Evolutionary conservation across 2,797 vertebrate genomes (phyloP), one percentile per base, ranked within the genome.

Genomic region (Margarornis squamiger): DNA sequence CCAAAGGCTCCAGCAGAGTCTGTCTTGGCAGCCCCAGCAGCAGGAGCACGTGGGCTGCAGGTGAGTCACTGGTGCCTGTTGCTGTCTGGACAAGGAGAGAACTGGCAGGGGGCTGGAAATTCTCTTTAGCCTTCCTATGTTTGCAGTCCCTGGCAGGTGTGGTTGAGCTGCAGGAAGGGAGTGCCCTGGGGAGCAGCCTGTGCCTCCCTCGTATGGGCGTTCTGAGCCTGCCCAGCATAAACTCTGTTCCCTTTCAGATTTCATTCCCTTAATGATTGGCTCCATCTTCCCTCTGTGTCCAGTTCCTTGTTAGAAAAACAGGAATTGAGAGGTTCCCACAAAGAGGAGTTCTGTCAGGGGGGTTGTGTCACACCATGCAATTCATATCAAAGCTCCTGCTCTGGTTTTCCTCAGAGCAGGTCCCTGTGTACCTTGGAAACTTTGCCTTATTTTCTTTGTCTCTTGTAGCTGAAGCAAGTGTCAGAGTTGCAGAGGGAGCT

Each of bases 401-500:
- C 17, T 57, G 26, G 21, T 39, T 79, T 57, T 59, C 48, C 38
- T 62, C 38, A 12, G 23, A 70, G 71, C 63, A 73, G 43, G 18
- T 51, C 58, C 7, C 24, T 39, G 51, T 45, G 43, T 6, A 24
- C 84, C 48, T 59, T 32, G 61, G 38, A 18, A 38, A 75, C 92
- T 88, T 61, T 58, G 54, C 20, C 39, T 68, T 36, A 20, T 29
- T 61, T 80, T 21, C 58, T 54, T 80, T 68, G 20, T 95, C 30
- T 95, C 92, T 63, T 75, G 80, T 14, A 98, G 97, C 82, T 97
- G 49, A 96, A 96, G 86, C 97, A 97, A 76, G 86, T 97, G 68
- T 92, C 95, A 75, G 84, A 96, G 87, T 54, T 98, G 96, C 98
- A 98, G 62, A 98, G 97, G 46, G 97, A 98, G 97, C 98, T 99